Evolutionary conservation across 2,888 invertebrate species (phyloP).

Genomic region (Caenorhabditis auriculariae): DNA sequence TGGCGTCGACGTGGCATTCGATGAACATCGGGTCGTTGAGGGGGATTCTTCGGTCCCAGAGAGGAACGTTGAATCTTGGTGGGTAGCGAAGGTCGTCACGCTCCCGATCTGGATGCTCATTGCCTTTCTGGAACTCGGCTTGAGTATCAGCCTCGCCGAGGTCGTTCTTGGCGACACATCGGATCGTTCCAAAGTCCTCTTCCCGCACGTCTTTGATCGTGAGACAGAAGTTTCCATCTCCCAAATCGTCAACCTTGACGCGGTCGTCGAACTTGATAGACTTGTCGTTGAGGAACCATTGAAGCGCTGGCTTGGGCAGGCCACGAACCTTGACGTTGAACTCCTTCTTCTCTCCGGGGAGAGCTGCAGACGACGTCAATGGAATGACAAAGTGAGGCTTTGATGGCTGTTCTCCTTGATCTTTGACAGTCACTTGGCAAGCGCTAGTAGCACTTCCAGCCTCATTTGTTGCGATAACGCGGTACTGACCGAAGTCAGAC

Average conservation of each 20-base stretch:
- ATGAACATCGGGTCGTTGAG: conserved; percentile 53
- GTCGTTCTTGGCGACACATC: conserved; percentile 72
- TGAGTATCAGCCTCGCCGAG: conserved; percentile 74
- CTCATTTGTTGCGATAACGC: conserved; percentile 49
- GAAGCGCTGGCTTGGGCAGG: conserved; percentile 65
- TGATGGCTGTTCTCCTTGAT: conserved; percentile 46
- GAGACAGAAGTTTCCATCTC: conserved; percentile 76
- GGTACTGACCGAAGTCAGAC: conserved; percentile 58
- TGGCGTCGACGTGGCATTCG: conserved; percentile 64
- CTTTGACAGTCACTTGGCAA: conserved; percentile 50
- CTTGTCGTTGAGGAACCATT: conserved; percentile 63
- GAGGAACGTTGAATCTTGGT: conserved; percentile 80
- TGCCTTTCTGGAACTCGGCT: conserved; percentile 40
- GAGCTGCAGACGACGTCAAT: conserved; percentile 62
- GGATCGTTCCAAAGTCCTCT: conserved; percentile 74
- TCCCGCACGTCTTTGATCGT: conserved; percentile 75
- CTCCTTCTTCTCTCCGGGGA: conserved; percentile 76
- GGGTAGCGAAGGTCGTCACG: conserved; percentile 65
- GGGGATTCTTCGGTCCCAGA: conserved; percentile 70
- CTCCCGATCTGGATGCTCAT: conserved; percentile 18
- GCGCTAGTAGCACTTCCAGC: conserved; percentile 39
- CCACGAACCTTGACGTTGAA: conserved; percentile 65
- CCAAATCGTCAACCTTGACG: conserved; percentile 66
- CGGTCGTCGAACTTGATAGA: conserved; percentile 44
- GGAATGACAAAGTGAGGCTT: conserved; percentile 65